These are phyloP conservation scores for Drosophila leonis DNA, from an alignment of 2,888 invertebrate genomes.

Conservation along the genomic window DNA sequence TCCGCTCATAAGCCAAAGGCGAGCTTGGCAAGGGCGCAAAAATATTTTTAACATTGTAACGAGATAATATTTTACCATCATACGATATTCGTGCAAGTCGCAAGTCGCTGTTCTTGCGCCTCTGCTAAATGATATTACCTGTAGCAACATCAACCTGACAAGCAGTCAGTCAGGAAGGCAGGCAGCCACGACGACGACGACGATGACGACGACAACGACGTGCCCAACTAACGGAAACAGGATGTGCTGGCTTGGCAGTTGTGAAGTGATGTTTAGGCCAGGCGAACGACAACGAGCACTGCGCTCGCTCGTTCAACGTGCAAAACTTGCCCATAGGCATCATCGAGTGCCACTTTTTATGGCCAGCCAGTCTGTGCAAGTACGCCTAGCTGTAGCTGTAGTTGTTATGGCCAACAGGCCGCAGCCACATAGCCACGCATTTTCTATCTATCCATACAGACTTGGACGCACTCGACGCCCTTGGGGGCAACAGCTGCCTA, in stretches of 20 bases:
- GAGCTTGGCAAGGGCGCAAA: constrained; percentile 53
- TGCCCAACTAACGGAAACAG: constrained; percentile 77
- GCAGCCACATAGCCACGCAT: constrained; percentile 49
- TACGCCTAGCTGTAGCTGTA: constrained; percentile 25
- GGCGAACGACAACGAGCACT: constrained; percentile 38
- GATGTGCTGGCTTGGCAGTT: constrained; percentile 81
- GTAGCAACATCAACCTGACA: constrained; percentile 78
- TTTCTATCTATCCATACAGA: constrained; percentile 27
- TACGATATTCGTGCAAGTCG: constrained; percentile 58
- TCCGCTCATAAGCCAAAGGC: constrained; percentile 78
- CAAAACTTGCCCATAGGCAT: constrained; percentile 75
- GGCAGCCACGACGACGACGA: not conserved
- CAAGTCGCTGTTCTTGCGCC: constrained; percentile 46
- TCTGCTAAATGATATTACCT: constrained; percentile 79
- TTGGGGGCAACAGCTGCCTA: constrained; percentile 29
- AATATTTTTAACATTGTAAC: constrained; percentile 70
- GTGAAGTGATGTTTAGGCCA: constrained; percentile 75
- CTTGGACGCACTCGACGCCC: constrained; percentile 23
- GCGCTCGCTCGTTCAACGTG: constrained; percentile 25
- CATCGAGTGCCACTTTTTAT: constrained; percentile 79
- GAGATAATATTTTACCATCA: constrained; percentile 79
- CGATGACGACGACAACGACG: constrained; percentile 31
- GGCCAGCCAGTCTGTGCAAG: constrained; percentile 51
- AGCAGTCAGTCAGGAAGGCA: constrained; percentile 16
- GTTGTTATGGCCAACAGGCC: constrained; percentile 66